A percentile compares a stretch with the other conserved stretches of the same genome.
phyloP scores from a whole-genome alignment of 2,113 vertebrate genomes.

The Oenanthe oenanthe region DNA sequence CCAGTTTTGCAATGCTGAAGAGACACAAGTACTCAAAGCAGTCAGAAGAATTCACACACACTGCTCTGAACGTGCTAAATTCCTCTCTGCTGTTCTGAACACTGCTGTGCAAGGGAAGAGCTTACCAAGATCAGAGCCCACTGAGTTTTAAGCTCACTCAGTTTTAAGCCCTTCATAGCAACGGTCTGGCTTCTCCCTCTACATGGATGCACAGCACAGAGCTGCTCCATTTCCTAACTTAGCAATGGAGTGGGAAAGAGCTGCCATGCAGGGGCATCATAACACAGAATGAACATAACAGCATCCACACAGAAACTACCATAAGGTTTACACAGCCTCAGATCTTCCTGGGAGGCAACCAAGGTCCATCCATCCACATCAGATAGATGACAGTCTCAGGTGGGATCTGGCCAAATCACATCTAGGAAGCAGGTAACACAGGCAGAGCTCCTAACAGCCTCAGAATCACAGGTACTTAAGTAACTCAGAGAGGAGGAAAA shows the following conservation, averaged over 20 bases:
- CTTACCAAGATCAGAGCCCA: not conserved
- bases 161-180: not conserved
- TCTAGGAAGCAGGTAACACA: not conserved
- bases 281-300: not conserved
- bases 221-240: not conserved
- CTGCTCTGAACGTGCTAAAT: not conserved
- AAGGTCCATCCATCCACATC: not conserved
- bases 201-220: fast-evolving
- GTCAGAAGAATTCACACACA: not conserved
- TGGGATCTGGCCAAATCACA: not conserved
- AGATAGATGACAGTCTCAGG: not conserved
- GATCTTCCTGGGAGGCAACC: not conserved
- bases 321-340: not conserved
- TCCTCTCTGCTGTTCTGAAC: not conserved
- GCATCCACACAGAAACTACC: not conserved
- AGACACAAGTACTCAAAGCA: slow-evolving; percentile 3
- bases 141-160: not conserved
- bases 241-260: not conserved
- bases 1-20: slow-evolving; percentile 15
- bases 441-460: not conserved
- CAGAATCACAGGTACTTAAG: not conserved
- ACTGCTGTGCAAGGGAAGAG: not conserved
- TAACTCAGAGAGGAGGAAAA: not conserved
- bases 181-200: not conserved
- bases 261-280: not conserved